A percentile compares a stretch with the other conserved stretches of the same genome.
phyloP scores from a whole-genome alignment of 1,140 invertebrate genomes.

The Halyomorpha halys region DNA sequence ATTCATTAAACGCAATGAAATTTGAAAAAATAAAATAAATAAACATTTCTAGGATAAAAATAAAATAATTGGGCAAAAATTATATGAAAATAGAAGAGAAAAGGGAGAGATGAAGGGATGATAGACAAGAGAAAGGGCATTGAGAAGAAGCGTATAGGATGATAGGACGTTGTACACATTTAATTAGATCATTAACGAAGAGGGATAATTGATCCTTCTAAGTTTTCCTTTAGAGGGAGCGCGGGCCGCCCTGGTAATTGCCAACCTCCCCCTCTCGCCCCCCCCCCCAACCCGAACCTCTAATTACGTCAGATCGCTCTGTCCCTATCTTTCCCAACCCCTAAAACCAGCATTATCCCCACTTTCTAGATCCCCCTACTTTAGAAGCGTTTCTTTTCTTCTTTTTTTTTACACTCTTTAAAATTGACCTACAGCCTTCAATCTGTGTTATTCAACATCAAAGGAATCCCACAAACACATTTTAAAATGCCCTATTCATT shows the following conservation, averaged over 20 bases:
- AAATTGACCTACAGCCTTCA: no score
- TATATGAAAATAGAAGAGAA: background rate
- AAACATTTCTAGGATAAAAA: no score
- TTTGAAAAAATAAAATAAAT: no score
- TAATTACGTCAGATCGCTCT: conserved; percentile 6
- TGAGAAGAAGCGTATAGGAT: background rate
- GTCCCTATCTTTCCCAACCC: conserved; percentile 8
- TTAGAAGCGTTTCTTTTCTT: background rate
- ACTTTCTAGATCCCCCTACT: background rate
- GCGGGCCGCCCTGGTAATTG: background rate
- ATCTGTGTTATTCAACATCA: no score
- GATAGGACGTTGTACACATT: conserved; percentile 16
- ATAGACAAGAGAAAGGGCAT: background rate
- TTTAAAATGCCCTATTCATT: no score
- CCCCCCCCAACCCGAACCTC: no score
- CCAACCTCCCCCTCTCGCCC: background rate
- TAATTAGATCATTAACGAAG: conserved; percentile 15
- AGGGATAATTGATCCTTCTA: conserved; percentile 13
- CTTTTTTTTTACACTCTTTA: no score
- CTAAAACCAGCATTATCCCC: conserved; percentile 1
- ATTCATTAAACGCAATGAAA: no score
- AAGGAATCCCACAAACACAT: no score
- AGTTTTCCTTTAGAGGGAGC: background rate
- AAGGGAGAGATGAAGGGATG: background rate
- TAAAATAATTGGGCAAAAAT: background rate